Evolutionary conservation across 1,140 invertebrate genomes (phyloP).

Genomic region (Lepidurus apus): DNA sequence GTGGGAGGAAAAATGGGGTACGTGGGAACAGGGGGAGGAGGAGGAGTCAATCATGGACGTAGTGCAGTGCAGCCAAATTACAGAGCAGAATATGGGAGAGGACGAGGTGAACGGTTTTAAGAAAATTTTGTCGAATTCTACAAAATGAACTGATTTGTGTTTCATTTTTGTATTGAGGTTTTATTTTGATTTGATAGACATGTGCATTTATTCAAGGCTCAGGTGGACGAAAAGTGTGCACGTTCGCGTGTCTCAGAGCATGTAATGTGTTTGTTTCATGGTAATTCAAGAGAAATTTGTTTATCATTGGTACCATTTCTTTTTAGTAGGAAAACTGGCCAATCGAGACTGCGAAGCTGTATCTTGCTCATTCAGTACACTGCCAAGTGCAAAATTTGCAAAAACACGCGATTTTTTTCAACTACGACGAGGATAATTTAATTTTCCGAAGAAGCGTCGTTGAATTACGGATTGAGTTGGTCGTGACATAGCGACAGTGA

Average conservation of each 20-base stretch:
- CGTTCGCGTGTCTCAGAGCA: background rate
- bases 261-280: background rate
- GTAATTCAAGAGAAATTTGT: background rate
- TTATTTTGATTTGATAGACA: background rate
- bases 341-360: background rate
- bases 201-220: background rate
- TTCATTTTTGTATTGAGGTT: background rate
- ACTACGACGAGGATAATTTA: too few species aligned
- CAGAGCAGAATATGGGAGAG: background rate
- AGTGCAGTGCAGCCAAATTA: slow-evolving; percentile 15
- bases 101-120: background rate
- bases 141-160: background rate
- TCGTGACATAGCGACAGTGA: too few species aligned
- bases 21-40: background rate
- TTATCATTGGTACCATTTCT: background rate
- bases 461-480: too few species aligned
- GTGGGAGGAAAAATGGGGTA: slow-evolving; percentile 13
- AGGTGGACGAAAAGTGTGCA: background rate
- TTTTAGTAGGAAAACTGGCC: background rate
- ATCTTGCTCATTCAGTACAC: slow-evolving; percentile 18
- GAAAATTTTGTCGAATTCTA: background rate
- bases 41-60: background rate
- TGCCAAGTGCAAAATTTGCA: slow-evolving; percentile 22
- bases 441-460: too few species aligned
- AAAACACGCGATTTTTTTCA: background rate